Conservation (phyloP, 2,113 vertebrate species). For the Stegastes partitus region DNA sequence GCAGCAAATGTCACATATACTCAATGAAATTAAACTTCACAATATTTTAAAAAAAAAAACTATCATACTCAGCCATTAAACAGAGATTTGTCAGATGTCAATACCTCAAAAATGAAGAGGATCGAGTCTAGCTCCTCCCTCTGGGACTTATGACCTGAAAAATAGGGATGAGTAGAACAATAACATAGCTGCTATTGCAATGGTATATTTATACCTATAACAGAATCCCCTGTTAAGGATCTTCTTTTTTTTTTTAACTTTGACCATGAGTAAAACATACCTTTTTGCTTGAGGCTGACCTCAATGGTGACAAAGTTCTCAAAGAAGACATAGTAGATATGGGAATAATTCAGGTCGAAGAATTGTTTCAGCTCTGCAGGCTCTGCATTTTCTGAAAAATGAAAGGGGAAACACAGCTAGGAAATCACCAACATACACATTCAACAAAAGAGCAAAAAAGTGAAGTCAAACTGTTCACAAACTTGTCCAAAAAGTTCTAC, state of each 20-base stretch:
- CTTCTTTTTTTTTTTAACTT: slow-evolving; percentile 85
- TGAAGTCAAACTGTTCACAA: background rate
- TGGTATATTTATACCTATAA: background rate
- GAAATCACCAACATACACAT: background rate
- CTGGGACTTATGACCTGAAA: slow-evolving; percentile 97
- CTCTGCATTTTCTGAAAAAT: slow-evolving; percentile 93
- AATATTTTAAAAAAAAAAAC: background rate
- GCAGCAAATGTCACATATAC: background rate
- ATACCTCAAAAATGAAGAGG: slow-evolving; percentile 99
- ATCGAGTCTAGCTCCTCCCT: slow-evolving; percentile 99
- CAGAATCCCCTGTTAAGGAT: slow-evolving; percentile 82
- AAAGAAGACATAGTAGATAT: slow-evolving; percentile 99
- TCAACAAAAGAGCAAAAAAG: background rate
- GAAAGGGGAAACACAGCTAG: background rate
- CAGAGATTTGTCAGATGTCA: background rate
- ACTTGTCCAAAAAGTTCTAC: too few species aligned
- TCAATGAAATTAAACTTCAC: background rate
- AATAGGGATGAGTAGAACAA: slow-evolving; percentile 5
- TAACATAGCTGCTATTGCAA: background rate
- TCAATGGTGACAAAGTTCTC: slow-evolving; percentile 99
- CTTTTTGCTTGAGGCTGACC: slow-evolving; percentile 98
- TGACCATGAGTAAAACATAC: slow-evolving; percentile 76
- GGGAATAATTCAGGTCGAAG: slow-evolving; percentile 97
- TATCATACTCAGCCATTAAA: background rate
- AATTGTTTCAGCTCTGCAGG: slow-evolving; percentile 96